Base-by-base conservation (phyloP, 2,888 invertebrate genomes). In the Amaurobius ferox region DNA sequence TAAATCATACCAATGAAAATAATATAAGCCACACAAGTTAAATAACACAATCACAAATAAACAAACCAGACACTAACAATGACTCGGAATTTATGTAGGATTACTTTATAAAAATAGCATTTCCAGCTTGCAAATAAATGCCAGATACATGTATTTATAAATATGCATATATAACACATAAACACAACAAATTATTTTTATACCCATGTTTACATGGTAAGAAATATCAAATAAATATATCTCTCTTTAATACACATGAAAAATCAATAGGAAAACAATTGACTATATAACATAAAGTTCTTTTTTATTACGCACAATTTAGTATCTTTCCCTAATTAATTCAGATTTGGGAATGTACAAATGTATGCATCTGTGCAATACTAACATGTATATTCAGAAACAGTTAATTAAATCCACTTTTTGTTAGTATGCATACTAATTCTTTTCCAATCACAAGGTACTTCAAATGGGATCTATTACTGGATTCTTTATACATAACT, bases 1-100 rank as follows among this genome's bases (percentile, higher is more conserved):
- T 67, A 19, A 35, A 48, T 78, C 62, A n/a, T 66, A 44, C 39
- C 19, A 28, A 26, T 29, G 3, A 55, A 68, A 40, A 68, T 35
- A 30, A 78, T 23, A 39, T 29, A 55, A 28, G 9, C 48, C 19
- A 48, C 35, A 61, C 28, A 74, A 62, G 26, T 72, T 72, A 61
- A 62, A 74, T 40, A 40, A 71, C 29, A 40, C 26, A 62, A 35
- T 7, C 62, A 72, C 72, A 55, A 11, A 68, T 40, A 16, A 40
- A 68, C 32, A 40, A 40, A 40, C 32, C 68, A 68, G 7, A 5
- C 30, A 67, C 67, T 23, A 13, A 40, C 40, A 68, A 68, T 55
- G 55, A 55, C 55, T 55, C 5, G 5, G 23, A 6, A 55, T 1
- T 55, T 55, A 23, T n/a, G 55, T 6, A 55, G 55, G 19, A 44